Conservation (phyloP, 1,140 invertebrate genomes). For the Brachionus sp. region DNA sequence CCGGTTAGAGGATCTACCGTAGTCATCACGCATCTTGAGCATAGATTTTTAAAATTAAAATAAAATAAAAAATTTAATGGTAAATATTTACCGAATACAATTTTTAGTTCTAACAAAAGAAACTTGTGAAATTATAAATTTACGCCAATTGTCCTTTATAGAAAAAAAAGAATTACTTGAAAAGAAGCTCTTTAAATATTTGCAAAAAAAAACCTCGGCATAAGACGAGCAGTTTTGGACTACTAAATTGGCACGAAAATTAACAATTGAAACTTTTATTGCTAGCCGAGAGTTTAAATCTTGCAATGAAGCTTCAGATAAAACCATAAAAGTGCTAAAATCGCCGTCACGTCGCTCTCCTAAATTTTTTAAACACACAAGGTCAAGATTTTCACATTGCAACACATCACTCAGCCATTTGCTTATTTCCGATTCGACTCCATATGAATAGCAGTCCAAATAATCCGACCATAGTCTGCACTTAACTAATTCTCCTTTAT, state of each 20-base stretch:
- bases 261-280: constrained; percentile 20
- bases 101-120: constrained; percentile 49
- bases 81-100: constrained; percentile 47
- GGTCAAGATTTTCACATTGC: constrained; percentile 9
- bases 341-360: not conserved
- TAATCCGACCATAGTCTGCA: constrained; percentile 9
- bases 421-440: not conserved
- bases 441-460: constrained; percentile 26
- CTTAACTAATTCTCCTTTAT: not conserved
- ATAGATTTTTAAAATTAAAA: not conserved
- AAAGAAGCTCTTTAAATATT: not conserved
- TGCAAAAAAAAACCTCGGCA: not conserved
- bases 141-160: constrained; percentile 51
- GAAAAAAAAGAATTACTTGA: not conserved
- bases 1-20: constrained; percentile 53
- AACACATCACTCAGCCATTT: constrained; percentile 33
- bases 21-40: constrained; percentile 51
- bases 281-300: constrained; percentile 24
- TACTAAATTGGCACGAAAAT: constrained; percentile 42
- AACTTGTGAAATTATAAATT: constrained; percentile 49
- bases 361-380: constrained; percentile 1
- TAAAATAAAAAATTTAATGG: not conserved
- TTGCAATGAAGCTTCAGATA: not conserved
- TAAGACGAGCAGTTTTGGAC: constrained; percentile 37
- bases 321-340: constrained; percentile 30